Evolutionary conservation across 2,797 vertebrate species (phyloP).

Genomic region (Bovichtus diacanthus): DNA sequence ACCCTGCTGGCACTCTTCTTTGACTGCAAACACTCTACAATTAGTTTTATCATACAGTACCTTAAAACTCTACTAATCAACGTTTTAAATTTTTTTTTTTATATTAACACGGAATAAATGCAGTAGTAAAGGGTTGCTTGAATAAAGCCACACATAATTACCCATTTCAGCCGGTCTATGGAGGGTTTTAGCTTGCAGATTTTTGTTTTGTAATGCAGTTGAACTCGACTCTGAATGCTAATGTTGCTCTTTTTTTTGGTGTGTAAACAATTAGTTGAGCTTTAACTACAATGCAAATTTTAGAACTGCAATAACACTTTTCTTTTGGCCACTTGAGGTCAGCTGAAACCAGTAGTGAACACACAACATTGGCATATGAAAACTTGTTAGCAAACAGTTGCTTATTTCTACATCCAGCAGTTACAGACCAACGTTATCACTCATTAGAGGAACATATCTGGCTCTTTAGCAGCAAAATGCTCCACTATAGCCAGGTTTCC

Average conservation of each 20-base stretch:
- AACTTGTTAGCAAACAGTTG: background rate
- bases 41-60: constrained; percentile 19
- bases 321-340: background rate
- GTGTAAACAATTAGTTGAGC: background rate
- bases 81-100: too few species aligned
- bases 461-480: background rate
- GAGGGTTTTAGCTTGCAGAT: background rate
- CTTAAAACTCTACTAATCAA: constrained; percentile 5
- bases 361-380: background rate
- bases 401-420: background rate
- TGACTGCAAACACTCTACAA: constrained; percentile 37
- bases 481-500: background rate
- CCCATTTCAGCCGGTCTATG: constrained; percentile 10
- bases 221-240: background rate
- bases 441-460: background rate
- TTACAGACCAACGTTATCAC: background rate
- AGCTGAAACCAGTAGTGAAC: background rate
- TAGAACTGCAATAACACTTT: background rate
- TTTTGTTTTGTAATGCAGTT: background rate
- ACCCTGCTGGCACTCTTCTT: constrained; percentile 37
- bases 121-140: constrained; percentile 2
- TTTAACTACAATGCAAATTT: background rate
- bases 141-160: constrained; percentile 12
- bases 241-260: background rate
- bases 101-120: constrained; percentile 31